phyloP scores from a whole-genome alignment of 2,113 vertebrate genomes.

The Cyrtonyx montezumae region DNA sequence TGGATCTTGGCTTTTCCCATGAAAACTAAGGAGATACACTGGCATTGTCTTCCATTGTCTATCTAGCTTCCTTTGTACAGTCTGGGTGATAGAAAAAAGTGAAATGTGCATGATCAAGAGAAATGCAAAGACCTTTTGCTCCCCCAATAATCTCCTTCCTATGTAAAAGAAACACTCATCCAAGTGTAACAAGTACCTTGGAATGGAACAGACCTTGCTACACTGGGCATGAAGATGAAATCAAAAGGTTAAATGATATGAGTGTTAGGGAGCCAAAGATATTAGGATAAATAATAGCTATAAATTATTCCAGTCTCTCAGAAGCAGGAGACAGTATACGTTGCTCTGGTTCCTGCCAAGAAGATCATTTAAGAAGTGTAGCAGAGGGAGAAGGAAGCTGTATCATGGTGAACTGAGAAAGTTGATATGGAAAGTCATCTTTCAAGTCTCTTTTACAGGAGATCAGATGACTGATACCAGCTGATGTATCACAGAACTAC shows the following conservation, averaged over 20 bases:
- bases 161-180: background rate
- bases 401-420: background rate
- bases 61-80: background rate
- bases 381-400: background rate
- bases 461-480: background rate
- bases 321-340: background rate
- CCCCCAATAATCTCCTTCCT: background rate
- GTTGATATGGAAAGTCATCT: background rate
- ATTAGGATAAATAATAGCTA: slow-evolving; percentile 21
- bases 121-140: background rate
- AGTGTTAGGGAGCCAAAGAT: background rate
- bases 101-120: background rate
- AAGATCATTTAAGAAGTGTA: background rate
- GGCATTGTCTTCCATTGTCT: background rate
- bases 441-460: background rate
- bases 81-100: background rate
- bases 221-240: background rate
- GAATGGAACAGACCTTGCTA: background rate
- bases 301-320: background rate
- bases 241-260: background rate
- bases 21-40: background rate
- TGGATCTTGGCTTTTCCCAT: background rate
- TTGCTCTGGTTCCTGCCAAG: background rate
- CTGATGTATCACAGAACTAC: background rate
- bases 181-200: background rate